Evolutionary conservation across 1,140 invertebrate genomes (phyloP).

Genomic region (Plutomurus gul): DNA sequence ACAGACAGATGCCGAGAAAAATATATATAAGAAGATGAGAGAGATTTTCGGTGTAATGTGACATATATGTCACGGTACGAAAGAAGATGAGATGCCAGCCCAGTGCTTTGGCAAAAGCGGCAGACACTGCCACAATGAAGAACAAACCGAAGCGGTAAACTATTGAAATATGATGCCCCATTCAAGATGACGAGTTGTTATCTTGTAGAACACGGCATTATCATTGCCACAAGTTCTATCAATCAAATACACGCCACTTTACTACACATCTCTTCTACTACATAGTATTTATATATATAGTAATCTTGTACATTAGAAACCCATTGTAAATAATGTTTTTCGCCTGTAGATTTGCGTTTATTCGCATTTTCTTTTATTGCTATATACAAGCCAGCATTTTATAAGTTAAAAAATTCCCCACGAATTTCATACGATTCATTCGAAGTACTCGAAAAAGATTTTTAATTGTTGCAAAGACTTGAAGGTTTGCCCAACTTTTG

Average conservation of each 20-base stretch:
- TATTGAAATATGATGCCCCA: constrained; percentile 19
- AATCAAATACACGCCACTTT: neutral
- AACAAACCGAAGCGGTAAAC: constrained; percentile 20
- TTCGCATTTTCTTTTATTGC: too few species aligned
- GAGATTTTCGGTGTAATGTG: constrained; percentile 14
- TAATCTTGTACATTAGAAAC: too few species aligned
- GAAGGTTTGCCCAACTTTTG: too few species aligned
- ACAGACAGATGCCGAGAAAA: neutral
- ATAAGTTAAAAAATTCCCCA: too few species aligned
- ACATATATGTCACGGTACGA: constrained; percentile 17
- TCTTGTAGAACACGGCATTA: constrained; percentile 24
- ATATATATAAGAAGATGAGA: constrained; percentile 2
- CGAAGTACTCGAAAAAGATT: too few species aligned
- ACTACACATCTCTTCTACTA: too few species aligned
- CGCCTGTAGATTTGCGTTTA: too few species aligned
- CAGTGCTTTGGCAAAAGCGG: constrained; percentile 10
- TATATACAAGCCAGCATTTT: too few species aligned
- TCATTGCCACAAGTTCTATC: constrained; percentile 23
- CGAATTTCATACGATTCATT: too few species aligned
- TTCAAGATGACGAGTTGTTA: constrained; percentile 20
- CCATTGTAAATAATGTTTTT: too few species aligned
- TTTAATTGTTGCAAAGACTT: too few species aligned
- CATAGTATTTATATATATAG: too few species aligned
- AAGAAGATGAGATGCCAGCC: constrained; percentile 6
- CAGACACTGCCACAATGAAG: constrained; percentile 6